These are phyloP conservation scores for Steromphala cineraria DNA, from an alignment of 2,888 invertebrate species.

Conservation along the genomic window DNA sequence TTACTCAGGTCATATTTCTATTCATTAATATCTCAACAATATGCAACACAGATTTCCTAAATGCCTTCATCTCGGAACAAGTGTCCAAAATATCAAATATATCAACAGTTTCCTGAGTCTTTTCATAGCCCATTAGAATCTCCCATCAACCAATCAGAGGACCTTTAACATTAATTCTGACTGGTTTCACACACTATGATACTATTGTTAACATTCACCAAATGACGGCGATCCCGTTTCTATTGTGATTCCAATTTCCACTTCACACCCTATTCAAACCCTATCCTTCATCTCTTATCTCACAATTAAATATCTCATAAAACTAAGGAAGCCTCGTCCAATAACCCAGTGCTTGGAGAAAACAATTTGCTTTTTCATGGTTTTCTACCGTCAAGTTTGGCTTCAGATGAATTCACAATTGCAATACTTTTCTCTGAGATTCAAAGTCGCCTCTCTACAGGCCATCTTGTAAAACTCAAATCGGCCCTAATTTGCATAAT, in stretches of 20 bases:
- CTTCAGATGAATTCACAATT: slow-evolving; percentile 6
- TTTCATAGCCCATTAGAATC: background rate
- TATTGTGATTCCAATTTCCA: background rate
- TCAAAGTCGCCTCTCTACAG: background rate
- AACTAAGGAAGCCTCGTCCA: background rate
- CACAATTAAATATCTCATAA: background rate
- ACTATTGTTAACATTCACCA: background rate
- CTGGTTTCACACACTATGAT: background rate
- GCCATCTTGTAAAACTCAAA: slow-evolving; percentile 6
- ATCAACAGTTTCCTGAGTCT: slow-evolving; percentile 1
- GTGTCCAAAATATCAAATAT: slow-evolving; percentile 5
- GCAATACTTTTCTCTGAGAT: background rate
- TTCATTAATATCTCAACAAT: background rate
- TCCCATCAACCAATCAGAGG: slow-evolving; percentile 10
- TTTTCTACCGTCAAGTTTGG: background rate
- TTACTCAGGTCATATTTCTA: background rate
- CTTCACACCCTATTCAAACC: slow-evolving; percentile 1
- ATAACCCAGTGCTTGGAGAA: background rate
- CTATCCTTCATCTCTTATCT: background rate
- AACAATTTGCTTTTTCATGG: slow-evolving; percentile 15
- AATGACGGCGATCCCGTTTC: background rate
- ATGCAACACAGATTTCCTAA: background rate
- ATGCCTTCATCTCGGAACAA: background rate
- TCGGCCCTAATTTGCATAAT: slow-evolving; percentile 3
- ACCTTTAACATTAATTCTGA: background rate